Base-by-base conservation (phyloP, 2,113 vertebrate species). In the Alectura lathami region DNA sequence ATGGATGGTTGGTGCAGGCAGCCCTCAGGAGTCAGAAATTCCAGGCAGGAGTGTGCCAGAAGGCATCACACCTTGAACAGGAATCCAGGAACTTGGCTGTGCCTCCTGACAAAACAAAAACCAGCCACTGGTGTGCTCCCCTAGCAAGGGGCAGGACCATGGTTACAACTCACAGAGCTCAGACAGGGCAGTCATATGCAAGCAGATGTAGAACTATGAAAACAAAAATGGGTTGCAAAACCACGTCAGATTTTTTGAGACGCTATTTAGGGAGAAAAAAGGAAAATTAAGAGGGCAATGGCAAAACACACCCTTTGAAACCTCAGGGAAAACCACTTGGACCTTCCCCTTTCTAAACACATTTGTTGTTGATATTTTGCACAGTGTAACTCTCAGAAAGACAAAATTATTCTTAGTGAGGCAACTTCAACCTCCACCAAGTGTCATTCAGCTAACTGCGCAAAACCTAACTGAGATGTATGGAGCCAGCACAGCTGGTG, bases 1-100 rank as follows among this genome's bases (percentile, higher is more conserved):
- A 40, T 22, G 5, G 3, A 8, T 2, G 0, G 27, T 17, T 57
- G 64, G 47, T 45, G 63, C 1, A 8, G 36, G 24, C 48, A 27
- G 48, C 26, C n/a, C 43, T 51, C 22, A 38, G 66, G 50, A 89
- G 17, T 10, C 78, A 42, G 75, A 21, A 77, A 40, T 47, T 48
- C 23, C 47, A 78, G 76, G 22, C 48, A 42, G 30, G 29, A 70
- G 18, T 5, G 17, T 45, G 63, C 17, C 38, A 57, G 85, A 34
- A 89, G 85, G 42, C 45, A 77, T 62, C 54, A 45, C 1, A 0
- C 30, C 48, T 74, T 54, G 27, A 27, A 77, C 0, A 1, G 11
- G 11, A 3, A 1, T n/a, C 56, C 63, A 70, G 42, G 42, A 73
- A 48, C 30, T 40, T 34, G 15, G 43, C 50, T 60, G 42, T 70